Conservation (phyloP, 2,113 vertebrate genomes). For the Bos taurus region DNA sequence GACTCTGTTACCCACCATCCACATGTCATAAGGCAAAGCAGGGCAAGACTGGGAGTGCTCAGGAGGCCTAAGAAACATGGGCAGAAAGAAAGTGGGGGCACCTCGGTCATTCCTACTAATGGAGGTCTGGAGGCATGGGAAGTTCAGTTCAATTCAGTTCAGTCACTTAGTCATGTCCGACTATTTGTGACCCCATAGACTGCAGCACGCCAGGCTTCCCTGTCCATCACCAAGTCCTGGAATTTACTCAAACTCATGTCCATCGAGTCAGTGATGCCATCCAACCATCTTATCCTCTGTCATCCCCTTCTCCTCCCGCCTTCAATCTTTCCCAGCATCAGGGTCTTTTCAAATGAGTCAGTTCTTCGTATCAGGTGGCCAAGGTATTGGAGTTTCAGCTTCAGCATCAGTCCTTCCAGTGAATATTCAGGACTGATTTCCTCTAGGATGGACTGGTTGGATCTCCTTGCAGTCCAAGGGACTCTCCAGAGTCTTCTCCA, state of each 20-base stretch:
- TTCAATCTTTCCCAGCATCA: neutral
- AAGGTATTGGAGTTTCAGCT: neutral
- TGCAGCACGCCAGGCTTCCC: neutral
- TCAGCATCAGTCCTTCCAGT: neutral
- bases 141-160: too few relatives aligned
- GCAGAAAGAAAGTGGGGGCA: neutral
- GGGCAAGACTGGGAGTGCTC: neutral
- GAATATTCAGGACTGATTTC: neutral
- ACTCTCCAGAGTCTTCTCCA: neutral
- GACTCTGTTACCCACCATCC: neutral
- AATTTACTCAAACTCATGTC: neutral
- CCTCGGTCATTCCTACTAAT: neutral
- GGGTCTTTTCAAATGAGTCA: neutral
- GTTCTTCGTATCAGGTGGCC: accelerated
- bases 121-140: neutral
- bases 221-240: neutral
- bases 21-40: neutral
- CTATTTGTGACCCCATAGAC: too few relatives aligned
- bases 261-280: neutral
- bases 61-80: neutral
- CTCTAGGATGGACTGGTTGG: neutral
- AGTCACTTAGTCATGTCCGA: too few relatives aligned
- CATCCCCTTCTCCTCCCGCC: neutral
- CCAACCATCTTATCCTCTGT: neutral
- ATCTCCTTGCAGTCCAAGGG: neutral